A percentile compares a stretch with the other conserved stretches of the same genome.
Conservation (phyloP, 1,140 invertebrate species). For the Papilio polyxenes region DNA sequence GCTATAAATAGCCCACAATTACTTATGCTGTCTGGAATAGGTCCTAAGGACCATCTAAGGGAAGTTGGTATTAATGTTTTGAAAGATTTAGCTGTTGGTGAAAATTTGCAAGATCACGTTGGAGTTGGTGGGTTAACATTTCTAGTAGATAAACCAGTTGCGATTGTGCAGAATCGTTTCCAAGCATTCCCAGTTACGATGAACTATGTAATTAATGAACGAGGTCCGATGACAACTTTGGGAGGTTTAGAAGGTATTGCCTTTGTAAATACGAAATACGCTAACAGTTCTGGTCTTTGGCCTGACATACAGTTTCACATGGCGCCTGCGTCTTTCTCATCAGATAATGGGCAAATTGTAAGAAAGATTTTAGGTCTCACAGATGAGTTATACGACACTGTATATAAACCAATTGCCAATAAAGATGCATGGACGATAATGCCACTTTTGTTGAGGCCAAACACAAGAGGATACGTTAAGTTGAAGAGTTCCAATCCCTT, state of each 20-base stretch:
- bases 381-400: slow-evolving; percentile 89
- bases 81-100: slow-evolving; percentile 87
- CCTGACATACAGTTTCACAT: slow-evolving; percentile 94
- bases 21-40: slow-evolving; percentile 93
- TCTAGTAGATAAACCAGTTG: slow-evolving; percentile 87
- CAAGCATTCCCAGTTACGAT: slow-evolving; percentile 88
- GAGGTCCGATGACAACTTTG: slow-evolving; percentile 91
- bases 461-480: slow-evolving; percentile 88
- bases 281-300: slow-evolving; percentile 86
- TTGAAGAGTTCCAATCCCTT: slow-evolving; percentile 90
- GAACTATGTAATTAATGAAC: slow-evolving; percentile 88
- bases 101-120: slow-evolving; percentile 91
- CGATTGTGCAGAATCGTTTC: slow-evolving; percentile 87
- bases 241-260: slow-evolving; percentile 92
- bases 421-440: slow-evolving; percentile 92
- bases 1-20: slow-evolving; percentile 90
- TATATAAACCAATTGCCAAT: slow-evolving; percentile 88
- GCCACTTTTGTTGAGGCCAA: slow-evolving; percentile 89
- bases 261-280: slow-evolving; percentile 91
- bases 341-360: slow-evolving; percentile 87
- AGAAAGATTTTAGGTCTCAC: slow-evolving; percentile 90
- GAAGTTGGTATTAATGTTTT: slow-evolving; percentile 86
- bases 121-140: slow-evolving; percentile 91
- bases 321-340: slow-evolving; percentile 91
- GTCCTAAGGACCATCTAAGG: slow-evolving; percentile 87